Evolutionary conservation across 2,797 vertebrate species (phyloP).

Genomic region (Tinamus major): DNA sequence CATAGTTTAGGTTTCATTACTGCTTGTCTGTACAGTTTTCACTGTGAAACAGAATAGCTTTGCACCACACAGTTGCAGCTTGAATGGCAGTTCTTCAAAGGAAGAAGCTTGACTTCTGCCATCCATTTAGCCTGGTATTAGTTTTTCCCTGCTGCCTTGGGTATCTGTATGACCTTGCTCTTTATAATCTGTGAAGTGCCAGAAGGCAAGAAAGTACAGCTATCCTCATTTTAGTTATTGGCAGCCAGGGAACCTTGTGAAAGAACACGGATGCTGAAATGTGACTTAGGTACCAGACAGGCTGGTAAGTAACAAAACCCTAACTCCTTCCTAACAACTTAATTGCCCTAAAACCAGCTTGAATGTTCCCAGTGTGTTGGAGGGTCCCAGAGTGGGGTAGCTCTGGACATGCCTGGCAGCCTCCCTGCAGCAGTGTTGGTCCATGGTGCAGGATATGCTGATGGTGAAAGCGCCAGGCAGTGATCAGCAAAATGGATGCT

Average conservation of each 20-base stretch:
- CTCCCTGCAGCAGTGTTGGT: neutral
- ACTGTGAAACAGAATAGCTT: neutral
- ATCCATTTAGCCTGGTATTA: fast-evolving
- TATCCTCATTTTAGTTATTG: no score
- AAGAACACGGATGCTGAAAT: no score
- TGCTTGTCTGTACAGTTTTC: neutral
- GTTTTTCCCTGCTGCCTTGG: neutral
- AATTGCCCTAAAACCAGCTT: neutral
- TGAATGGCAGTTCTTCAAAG: neutral
- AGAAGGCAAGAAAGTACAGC: no score
- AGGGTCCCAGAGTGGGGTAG: neutral
- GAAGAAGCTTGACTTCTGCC: neutral
- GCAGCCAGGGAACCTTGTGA: no score
- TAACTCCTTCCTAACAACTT: no score
- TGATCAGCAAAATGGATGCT: neutral
- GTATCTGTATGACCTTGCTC: no score
- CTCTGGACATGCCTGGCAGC: neutral
- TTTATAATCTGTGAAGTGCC: no score
- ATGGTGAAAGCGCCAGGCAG: neutral
- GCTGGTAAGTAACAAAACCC: no score
- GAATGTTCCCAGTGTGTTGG: neutral
- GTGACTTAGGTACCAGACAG: no score
- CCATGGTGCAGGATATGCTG: neutral
- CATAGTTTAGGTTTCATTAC: neutral
- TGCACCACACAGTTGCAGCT: neutral